A percentile compares a stretch with the other conserved stretches of the same genome.
These are phyloP conservation scores for Drosophila vallismaia DNA, from an alignment of 2,888 invertebrate genomes.

Conservation along the genomic window DNA sequence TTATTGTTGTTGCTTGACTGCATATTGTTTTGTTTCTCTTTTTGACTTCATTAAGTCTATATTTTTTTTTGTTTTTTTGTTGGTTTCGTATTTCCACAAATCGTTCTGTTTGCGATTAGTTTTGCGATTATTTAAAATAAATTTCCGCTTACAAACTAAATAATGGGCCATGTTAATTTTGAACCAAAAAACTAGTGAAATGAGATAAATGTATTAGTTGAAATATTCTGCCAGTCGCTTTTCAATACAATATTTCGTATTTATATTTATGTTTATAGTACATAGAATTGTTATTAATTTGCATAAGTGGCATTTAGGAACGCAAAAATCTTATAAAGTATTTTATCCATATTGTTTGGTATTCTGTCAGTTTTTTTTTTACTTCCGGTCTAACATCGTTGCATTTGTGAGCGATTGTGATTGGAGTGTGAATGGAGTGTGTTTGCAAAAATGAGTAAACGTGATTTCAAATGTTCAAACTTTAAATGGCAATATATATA, in stretches of 20 bases:
- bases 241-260: conserved; percentile 23
- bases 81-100: conserved; percentile 5
- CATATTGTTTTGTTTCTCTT: conserved; percentile 33
- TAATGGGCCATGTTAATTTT: conserved; percentile 69
- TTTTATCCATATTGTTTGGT: conserved; percentile 28
- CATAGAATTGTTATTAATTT: conserved; percentile 52
- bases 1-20: conserved; percentile 68
- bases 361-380: conserved; percentile 3
- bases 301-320: conserved; percentile 67
- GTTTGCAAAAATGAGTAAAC: conserved; percentile 37
- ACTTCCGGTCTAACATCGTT: conserved; percentile 25
- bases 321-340: conserved; percentile 56
- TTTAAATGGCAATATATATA: conserved; percentile 43
- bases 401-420: conserved; percentile 24
- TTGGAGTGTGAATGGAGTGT: conserved; percentile 28
- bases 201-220: conserved; percentile 35
- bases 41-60: conserved; percentile 21
- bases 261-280: conserved; percentile 21
- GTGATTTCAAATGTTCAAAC: conserved; percentile 41
- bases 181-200: conserved; percentile 34
- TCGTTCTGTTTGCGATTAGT: conserved; percentile 46
- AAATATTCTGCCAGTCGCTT: conserved; percentile 17
- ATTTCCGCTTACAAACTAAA: conserved; percentile 69
- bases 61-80: neutral
- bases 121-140: conserved; percentile 61